Percentiles rank a stretch among this genome's conserved stretches.
phyloP scores from a whole-genome alignment of 2,797 vertebrate genomes.

The Perdix hodgsoniae region DNA sequence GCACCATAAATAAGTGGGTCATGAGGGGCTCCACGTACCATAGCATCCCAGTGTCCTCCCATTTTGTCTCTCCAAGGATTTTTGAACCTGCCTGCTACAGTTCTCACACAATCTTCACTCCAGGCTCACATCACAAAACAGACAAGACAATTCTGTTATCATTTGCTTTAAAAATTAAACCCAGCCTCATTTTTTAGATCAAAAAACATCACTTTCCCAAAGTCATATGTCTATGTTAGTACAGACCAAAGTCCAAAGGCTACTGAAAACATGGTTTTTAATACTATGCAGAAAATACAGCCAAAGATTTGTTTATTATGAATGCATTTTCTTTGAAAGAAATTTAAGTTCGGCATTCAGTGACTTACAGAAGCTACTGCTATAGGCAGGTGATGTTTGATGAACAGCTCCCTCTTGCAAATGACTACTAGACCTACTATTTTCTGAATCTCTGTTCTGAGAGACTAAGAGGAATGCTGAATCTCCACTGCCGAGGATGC shows the following conservation, averaged over 20 bases:
- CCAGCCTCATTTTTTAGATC: not conserved
- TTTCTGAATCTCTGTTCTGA: not conserved
- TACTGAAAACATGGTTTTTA: not conserved
- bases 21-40: not conserved
- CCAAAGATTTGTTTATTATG: not conserved
- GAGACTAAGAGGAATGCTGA: not conserved
- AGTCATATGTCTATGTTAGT: not conserved
- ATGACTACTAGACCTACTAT: rapidly evolving
- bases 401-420: not conserved
- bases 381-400: not conserved
- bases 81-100: not conserved
- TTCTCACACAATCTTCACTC: not conserved
- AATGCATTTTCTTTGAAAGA: not conserved
- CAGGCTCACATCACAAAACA: not conserved
- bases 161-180: not conserved
- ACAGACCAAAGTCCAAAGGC: not conserved
- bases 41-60: not conserved
- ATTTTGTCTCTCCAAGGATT: not conserved
- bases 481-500: not conserved
- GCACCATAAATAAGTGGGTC: not conserved
- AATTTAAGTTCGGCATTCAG: rapidly evolving
- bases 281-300: not conserved
- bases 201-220: not conserved
- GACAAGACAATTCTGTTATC: not conserved
- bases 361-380: not conserved